Evolutionary conservation across 2,113 vertebrate species (phyloP).

Genomic region (Geococcyx californianus): DNA sequence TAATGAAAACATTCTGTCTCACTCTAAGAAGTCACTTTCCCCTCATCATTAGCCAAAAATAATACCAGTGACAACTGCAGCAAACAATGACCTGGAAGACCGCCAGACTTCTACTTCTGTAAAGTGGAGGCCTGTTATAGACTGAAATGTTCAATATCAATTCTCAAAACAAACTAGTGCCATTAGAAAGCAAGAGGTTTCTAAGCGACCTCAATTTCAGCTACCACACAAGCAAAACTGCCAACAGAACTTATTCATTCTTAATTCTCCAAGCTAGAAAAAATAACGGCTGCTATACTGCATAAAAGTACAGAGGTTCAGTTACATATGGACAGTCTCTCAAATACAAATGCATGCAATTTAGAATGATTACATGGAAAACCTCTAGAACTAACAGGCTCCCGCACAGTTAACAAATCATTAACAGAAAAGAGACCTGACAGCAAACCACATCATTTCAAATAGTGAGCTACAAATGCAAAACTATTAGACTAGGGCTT

Average conservation of each 20-base stretch:
- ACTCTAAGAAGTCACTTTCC: background rate
- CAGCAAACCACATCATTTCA: background rate
- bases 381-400: background rate
- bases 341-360: background rate
- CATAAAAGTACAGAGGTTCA: background rate
- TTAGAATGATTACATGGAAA: background rate
- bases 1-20: background rate
- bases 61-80: background rate
- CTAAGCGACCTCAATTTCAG: background rate
- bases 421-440: background rate
- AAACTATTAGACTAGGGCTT: background rate
- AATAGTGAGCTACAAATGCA: background rate
- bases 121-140: background rate
- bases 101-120: slow-evolving; percentile 18
- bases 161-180: background rate
- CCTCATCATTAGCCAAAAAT: background rate
- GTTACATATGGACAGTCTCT: background rate
- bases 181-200: background rate
- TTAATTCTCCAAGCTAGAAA: background rate
- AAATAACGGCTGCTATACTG: background rate
- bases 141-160: background rate
- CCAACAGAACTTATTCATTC: background rate
- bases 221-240: background rate
- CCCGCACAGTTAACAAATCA: background rate
- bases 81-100: slow-evolving; percentile 12